phyloP scores from a whole-genome alignment of 2,888 invertebrate genomes.

The Troglohyphantes excavatus region DNA sequence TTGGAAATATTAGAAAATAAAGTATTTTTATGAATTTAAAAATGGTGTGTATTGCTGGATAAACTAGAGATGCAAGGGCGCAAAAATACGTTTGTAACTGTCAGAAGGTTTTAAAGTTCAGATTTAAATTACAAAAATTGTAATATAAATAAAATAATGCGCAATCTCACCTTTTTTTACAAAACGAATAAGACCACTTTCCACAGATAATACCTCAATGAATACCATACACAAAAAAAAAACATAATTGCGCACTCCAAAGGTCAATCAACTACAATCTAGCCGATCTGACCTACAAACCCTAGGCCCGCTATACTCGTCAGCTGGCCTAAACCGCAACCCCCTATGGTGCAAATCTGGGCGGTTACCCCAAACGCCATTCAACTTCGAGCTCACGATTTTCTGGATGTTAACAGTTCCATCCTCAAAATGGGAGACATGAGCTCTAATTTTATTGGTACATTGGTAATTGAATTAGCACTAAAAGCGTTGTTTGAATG shows the following conservation, averaged over 20 bases:
- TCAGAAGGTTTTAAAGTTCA: no score
- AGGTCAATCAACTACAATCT: slow-evolving; percentile 45
- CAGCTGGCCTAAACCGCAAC: slow-evolving; percentile 13
- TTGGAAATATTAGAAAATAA: no score
- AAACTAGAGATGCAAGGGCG: no score
- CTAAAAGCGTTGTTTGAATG: slow-evolving; percentile 24
- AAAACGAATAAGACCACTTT: no score
- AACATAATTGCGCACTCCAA: neutral
- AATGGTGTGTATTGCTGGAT: no score
- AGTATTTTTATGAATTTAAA: no score
- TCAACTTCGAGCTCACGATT: slow-evolving; percentile 6
- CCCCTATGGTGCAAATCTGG: slow-evolving; percentile 22
- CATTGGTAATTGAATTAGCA: slow-evolving; percentile 66
- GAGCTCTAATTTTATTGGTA: slow-evolving; percentile 39
- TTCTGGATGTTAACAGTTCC: neutral
- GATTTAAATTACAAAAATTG: no score
- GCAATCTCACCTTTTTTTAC: no score
- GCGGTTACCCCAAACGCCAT: neutral
- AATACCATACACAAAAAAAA: no score
- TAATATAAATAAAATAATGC: no score
- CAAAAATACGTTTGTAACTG: no score
- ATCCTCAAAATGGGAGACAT: slow-evolving; percentile 9
- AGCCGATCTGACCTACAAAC: slow-evolving; percentile 42
- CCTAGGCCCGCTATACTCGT: neutral
- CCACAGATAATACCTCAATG: no score